Conservation (phyloP, 2,797 vertebrate species). For the Craterocephalus amniculus region DNA sequence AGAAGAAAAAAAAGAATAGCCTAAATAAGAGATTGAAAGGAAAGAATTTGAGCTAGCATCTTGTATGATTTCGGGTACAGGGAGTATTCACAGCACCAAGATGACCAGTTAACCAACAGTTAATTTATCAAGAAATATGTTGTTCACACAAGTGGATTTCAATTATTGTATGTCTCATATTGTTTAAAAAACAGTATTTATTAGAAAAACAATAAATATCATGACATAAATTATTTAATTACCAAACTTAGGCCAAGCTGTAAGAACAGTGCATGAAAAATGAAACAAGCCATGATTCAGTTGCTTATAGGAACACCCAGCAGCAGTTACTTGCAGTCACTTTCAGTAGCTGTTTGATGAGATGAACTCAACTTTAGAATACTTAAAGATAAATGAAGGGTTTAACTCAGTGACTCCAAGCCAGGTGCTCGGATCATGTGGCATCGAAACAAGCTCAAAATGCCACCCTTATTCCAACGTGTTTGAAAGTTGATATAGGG, state of each 20-base stretch:
- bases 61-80: not conserved
- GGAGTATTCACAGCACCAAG: not conserved
- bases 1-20: too few relatives aligned
- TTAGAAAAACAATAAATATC: too few relatives aligned
- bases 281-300: too few relatives aligned
- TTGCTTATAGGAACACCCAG: not conserved
- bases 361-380: not conserved
- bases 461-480: not conserved
- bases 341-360: not conserved
- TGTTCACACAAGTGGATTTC: not conserved
- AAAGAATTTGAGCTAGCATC: not conserved
- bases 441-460: not conserved
- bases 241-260: too few relatives aligned
- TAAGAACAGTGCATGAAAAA: not conserved
- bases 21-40: not conserved
- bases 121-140: not conserved
- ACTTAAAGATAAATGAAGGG: not conserved
- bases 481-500: not conserved
- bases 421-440: not conserved
- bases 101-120: not conserved
- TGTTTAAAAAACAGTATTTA: not conserved
- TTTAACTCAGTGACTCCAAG: not conserved
- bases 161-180: not conserved
- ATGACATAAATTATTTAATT: too few relatives aligned
- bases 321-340: not conserved